Base-by-base conservation (phyloP, 2,888 invertebrate genomes). In the Acleris literana region DNA sequence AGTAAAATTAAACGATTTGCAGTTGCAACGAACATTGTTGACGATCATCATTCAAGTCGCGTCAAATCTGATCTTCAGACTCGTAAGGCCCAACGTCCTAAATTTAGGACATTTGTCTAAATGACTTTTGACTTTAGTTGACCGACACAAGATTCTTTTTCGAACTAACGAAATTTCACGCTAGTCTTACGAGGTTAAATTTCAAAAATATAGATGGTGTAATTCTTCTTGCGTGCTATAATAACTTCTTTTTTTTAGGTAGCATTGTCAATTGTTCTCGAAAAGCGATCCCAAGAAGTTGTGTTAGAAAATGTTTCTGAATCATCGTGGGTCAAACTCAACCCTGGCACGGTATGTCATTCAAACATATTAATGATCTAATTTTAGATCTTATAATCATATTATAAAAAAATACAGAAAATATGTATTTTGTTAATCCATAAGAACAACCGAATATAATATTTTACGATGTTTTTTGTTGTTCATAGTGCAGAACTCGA, bases 311-410 rank as follows among this genome's bases (percentile, higher is more conserved):
- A 95, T 83, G 95, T 97, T 0, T 88, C 93, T 0, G 93, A 94
- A 62, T 91, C 90, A 33, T 96, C 97, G 54, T 99, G 98, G 98
- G 94, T 99, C 63, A 99, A 98, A 90, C 92, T 99, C 0, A 99
- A 99, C 89, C 91, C 92, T 64, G 92, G 92, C 74, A 92, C 92
- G 46, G 92, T 92, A 82, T 86, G 89, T 84, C 22, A 52, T 22
- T 54, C 16, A 51, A 49, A 39, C 3, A 33, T 22, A 7, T n/a
- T n/a, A 25, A 25, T 25, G 25, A 25, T 25, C 5, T 25, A 25
- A 25, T 25, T 25, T 25, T 6, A 25, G 25, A 25, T 25, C 25
- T 25, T 25, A 25, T 25, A 22, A 25, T 25, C 5, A 25, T 22
- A 22, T 22, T 22, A 22, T 3, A 2, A 22, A 22, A n/a, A 22